Evolutionary conservation across 2,113 vertebrate genomes (phyloP), one percentile per base, ranked within the genome.

Genomic region (Indicator indicator): DNA sequence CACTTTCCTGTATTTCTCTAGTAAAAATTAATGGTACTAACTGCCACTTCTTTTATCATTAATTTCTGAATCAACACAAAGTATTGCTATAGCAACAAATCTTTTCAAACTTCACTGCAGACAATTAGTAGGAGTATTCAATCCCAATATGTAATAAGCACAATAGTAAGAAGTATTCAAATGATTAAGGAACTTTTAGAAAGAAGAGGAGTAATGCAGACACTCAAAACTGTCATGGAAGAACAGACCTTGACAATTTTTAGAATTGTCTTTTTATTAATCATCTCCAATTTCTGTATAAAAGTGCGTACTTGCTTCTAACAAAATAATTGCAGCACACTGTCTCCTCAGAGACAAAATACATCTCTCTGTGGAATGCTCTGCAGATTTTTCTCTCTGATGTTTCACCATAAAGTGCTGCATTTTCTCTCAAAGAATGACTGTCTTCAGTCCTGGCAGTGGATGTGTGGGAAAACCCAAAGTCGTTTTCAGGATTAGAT

Each of bases 1-100:
- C 28, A 30, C 23, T 68, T 30, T 71, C 12, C 9, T 4, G 18
- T 86, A 40, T 86, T 91, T 90, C 67, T 91, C 36, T 84, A 72
- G 65, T 70, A 90, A 89, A 95, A 95, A 72, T 89, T 91, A 80
- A 81, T 95, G 83, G 38, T 81, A 72, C 83, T 95, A 93, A 95
- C 95, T 91, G 65, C 79, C 58, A 28, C 58, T 88, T 94, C 67
- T 95, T 95, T 89, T 93, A 65, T 65, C 65, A 55, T 86, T 93
- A 95, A 86, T 90, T 95, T 95, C 56, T 88, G 85, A 89, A 95
- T 96, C 76, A 91, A 90, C 88, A 76, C 0, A 0, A 90, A 75
- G 18, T 90, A 96, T 96, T 95, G 86, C 94, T 93, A 95, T 95
- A 91, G 91, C 91, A 96, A 96, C 94, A 81, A 94, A 91, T 90